These are phyloP conservation scores for Danio albolineatus DNA, from an alignment of 2,797 vertebrate genomes.

Conservation along the genomic window DNA sequence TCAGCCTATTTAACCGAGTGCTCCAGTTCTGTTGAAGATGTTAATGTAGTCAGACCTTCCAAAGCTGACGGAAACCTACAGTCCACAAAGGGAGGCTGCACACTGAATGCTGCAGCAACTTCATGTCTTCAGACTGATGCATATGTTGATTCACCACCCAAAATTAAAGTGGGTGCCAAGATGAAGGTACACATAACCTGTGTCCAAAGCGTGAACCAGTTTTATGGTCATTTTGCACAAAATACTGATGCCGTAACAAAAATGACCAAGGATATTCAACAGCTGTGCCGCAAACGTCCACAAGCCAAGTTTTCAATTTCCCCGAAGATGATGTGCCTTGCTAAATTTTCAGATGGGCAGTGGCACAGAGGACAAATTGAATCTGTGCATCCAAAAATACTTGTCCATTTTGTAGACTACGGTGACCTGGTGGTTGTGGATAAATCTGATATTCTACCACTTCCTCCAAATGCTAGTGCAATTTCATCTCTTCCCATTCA, in stretches of 20 bases:
- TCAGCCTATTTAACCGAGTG: neutral
- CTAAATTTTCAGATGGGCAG: conserved; percentile 79
- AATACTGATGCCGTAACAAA: conserved; percentile 73
- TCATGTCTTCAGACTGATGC: conserved; percentile 71
- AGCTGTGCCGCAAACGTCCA: conserved; percentile 60
- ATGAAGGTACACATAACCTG: conserved; percentile 81
- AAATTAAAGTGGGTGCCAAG: conserved; percentile 81
- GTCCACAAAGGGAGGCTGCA: conserved; percentile 41
- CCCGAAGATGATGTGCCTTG: conserved; percentile 80
- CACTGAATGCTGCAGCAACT: conserved; percentile 61
- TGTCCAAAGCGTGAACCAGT: conserved; percentile 75
- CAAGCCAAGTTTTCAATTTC: conserved; percentile 55
- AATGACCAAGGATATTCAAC: conserved; percentile 71
- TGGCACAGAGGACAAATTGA: conserved; percentile 87
- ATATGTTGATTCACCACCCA: conserved; percentile 78
- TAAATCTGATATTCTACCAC: conserved; percentile 73
- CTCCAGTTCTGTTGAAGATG: neutral
- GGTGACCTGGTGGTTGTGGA: conserved; percentile 80
- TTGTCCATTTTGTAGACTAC: conserved; percentile 90
- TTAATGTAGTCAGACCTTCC: neutral
- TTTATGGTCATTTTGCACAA: conserved; percentile 88
- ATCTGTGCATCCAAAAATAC: conserved; percentile 68
- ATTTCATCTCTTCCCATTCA: conserved; percentile 84
- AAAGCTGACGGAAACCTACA: conserved; percentile 22
- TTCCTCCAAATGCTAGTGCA: conserved; percentile 74